Percentiles rank a stretch among this genome's conserved stretches.
Evolutionary conservation across 2,797 vertebrate species (phyloP).

Genomic region (Bovichtus diacanthus): DNA sequence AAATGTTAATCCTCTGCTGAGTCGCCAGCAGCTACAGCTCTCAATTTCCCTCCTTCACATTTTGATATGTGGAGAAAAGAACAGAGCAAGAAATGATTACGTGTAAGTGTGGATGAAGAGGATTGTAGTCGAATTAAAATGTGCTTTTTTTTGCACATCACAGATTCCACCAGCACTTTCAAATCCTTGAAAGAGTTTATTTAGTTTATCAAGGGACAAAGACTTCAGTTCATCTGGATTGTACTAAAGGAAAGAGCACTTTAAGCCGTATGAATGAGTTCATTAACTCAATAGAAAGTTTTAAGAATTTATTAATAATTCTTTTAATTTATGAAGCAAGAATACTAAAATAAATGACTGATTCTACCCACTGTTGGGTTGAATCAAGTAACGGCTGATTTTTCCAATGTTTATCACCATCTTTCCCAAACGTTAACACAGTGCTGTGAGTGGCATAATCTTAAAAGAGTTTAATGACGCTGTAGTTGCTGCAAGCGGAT

Average conservation of each 20-base stretch:
- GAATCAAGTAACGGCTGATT: not conserved
- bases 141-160: conserved; percentile 29
- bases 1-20: conserved; percentile 63
- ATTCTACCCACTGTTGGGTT: too few relatives aligned
- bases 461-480: not conserved
- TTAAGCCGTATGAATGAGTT: not conserved
- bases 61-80: conserved; percentile 33
- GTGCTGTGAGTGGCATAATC: not conserved
- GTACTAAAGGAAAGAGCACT: not conserved
- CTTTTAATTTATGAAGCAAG: not conserved
- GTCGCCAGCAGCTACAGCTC: conserved; percentile 47
- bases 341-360: not conserved
- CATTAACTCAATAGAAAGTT: not conserved
- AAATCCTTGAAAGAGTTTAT: conserved; percentile 29
- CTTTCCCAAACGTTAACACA: too few relatives aligned
- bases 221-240: conserved; percentile 12
- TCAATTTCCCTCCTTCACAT: conserved; percentile 55
- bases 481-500: not conserved
- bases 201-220: conserved; percentile 24
- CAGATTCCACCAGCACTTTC: not conserved
- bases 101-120: conserved; percentile 36
- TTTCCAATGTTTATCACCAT: not conserved
- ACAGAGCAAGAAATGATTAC: conserved; percentile 50
- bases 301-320: not conserved
- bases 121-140: conserved; percentile 54